Base-by-base conservation (phyloP, 2,113 vertebrate genomes). In the Etheostoma cragini region DNA sequence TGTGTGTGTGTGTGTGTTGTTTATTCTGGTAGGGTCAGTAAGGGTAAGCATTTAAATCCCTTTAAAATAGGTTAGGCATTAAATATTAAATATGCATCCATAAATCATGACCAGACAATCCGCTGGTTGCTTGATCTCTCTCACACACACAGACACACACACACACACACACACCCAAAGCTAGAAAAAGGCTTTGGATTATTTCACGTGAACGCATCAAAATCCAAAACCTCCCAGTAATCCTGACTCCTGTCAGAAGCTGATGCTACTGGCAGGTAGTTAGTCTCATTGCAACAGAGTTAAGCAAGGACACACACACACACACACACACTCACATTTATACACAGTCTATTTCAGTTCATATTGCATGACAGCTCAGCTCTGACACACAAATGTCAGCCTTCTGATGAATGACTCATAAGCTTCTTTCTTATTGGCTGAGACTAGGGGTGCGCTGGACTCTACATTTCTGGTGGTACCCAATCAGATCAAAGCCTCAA, bases 81-180 rank as follows among this genome's bases (percentile, higher is more conserved):
- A 92, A 93, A 92, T 86, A 90, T 92, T 78, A 69, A 93, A 86
- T 57, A 76, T 82, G 64, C 64, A 66, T 92, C 70, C 47, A 54
- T 93, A 87, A 92, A 86, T 90, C 81, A 92, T 81, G 46, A 78
- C 47, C 69, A 61, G 62, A 85, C 77, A 88, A 76, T 66, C 65
- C 7, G 30, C 30, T 42, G 72, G 74, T 73, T 87, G 30, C 30
- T 30, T 30, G 2, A 30, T 30, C 30, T 30, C 30, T 4, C 30
- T 4, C 24, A 84, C 72, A 77, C 72, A 73, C 67, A 63, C 54
- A 63, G 42, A 73, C 49, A 80, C 24, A 80, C 22, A 22, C 33
- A 58, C 15, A 63, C 35, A 63, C 38, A 61, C 30, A 42, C 14
- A 66, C 22, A 19, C 61, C 68, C 19, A 16, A 4, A 54, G 30